Percentiles rank a stretch among this genome's conserved stretches.
Evolutionary conservation across 2,888 invertebrate genomes (phyloP).

Genomic region (Euplagia quadripunctaria): DNA sequence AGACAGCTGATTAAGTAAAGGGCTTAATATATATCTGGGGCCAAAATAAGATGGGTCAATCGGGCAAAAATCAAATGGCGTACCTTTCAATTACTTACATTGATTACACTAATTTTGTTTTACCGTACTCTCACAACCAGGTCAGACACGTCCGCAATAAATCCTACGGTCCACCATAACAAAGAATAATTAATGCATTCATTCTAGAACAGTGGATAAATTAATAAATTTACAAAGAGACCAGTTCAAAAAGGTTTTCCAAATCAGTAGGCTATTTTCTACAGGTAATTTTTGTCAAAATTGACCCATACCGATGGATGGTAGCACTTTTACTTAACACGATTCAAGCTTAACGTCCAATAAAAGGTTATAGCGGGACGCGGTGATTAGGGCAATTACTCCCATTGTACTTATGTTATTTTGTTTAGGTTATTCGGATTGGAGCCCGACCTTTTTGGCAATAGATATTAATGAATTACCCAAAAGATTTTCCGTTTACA

Average conservation of each 20-base stretch:
- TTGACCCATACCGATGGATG: constrained; percentile 36
- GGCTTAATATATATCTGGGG: background rate
- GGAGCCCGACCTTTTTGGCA: constrained; percentile 48
- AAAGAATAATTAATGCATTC: constrained; percentile 32
- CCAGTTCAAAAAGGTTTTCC: constrained; percentile 31
- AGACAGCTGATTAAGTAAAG: background rate
- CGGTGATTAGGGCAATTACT: constrained; percentile 73
- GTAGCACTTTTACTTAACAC: constrained; percentile 64
- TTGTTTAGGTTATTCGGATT: constrained; percentile 63
- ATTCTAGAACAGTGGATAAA: constrained; percentile 29
- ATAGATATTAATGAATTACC: constrained; percentile 50
- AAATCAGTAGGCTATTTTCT: constrained; percentile 29
- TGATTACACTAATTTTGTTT: constrained; percentile 22
- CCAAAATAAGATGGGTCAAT: background rate
- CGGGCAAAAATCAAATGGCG: background rate
- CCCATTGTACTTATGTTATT: constrained; percentile 63
- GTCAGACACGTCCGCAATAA: constrained; percentile 25
- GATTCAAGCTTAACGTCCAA: constrained; percentile 64
- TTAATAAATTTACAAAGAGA: constrained; percentile 39
- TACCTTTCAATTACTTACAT: constrained; percentile 16
- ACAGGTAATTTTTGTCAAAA: constrained; percentile 44
- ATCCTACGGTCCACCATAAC: constrained; percentile 21
- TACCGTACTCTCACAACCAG: constrained; percentile 8
- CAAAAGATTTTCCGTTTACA: constrained; percentile 37
- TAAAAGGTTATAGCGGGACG: constrained; percentile 69